A percentile compares a stretch with the other conserved stretches of the same genome.
phyloP scores from a whole-genome alignment of 2,888 invertebrate genomes.

The Chalcosyrphus nemorum region DNA sequence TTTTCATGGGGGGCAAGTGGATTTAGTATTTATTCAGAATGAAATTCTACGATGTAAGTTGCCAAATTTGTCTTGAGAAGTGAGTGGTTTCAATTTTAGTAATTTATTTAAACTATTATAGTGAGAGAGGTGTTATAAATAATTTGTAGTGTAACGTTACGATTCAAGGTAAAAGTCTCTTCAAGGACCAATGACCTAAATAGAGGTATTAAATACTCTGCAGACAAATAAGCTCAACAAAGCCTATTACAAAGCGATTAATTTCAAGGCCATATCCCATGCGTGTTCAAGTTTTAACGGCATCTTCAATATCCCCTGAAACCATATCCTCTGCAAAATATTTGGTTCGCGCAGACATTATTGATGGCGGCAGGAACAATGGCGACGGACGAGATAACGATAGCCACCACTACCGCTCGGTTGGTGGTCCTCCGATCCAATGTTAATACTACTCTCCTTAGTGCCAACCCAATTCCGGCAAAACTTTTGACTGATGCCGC shows the following conservation, averaged over 20 bases:
- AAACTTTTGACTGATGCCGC: constrained; percentile 46
- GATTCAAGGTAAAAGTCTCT: too few species aligned
- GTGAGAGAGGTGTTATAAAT: too few species aligned
- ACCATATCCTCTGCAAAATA: constrained; percentile 16
- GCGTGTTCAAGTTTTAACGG: constrained; percentile 4
- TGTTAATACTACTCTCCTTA: neutral
- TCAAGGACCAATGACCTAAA: too few species aligned
- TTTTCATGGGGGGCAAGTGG: constrained; percentile 27
- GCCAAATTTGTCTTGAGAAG: neutral
- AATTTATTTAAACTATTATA: too few species aligned
- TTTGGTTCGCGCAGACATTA: constrained; percentile 9
- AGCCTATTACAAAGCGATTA: neutral
- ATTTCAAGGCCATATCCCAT: neutral
- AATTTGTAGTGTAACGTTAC: too few species aligned
- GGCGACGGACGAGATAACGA: constrained; percentile 30
- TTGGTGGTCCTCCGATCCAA: constrained; percentile 62
- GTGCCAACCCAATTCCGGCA: constrained; percentile 8
- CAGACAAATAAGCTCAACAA: neutral
- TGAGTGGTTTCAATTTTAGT: neutral
- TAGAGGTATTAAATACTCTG: too few species aligned
- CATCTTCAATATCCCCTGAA: constrained; percentile 5
- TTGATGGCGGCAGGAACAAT: constrained; percentile 38
- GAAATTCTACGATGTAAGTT: neutral
- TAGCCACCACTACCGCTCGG: constrained; percentile 41
- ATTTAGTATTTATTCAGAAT: neutral